Evolutionary conservation across 1,140 invertebrate species (phyloP).

Genomic region (Bradysia coprophila): DNA sequence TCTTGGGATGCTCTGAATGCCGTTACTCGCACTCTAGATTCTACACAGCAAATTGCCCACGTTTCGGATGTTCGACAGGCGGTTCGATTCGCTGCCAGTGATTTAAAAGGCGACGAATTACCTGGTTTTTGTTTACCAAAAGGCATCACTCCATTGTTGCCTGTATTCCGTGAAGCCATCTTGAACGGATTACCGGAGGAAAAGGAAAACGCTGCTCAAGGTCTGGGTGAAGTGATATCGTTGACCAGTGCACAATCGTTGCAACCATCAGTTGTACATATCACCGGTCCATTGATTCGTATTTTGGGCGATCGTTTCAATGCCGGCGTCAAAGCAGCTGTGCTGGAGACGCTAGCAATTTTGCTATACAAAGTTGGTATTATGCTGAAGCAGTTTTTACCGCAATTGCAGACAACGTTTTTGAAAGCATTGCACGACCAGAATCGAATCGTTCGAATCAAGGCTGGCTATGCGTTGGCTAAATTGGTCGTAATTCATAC

Average conservation of each 20-base stretch:
- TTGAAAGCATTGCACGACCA: conserved; percentile 82
- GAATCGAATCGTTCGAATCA: conserved; percentile 69
- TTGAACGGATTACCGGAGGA: conserved; percentile 84
- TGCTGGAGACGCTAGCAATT: conserved; percentile 82
- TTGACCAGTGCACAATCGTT: conserved; percentile 69
- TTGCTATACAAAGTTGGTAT: conserved; percentile 81
- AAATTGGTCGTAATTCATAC: conserved; percentile 83
- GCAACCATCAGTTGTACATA: conserved; percentile 88
- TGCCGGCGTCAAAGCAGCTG: conserved; percentile 84
- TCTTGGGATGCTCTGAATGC: conserved; percentile 81
- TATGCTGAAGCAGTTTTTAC: conserved; percentile 92
- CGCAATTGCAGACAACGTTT: conserved; percentile 96
- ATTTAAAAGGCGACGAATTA: conserved; percentile 62
- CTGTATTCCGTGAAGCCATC: conserved; percentile 90
- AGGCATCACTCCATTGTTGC: conserved; percentile 83
- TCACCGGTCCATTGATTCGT: conserved; percentile 92
- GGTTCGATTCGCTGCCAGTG: conserved; percentile 71
- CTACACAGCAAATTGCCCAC: conserved; percentile 62
- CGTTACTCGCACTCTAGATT: conserved; percentile 72
- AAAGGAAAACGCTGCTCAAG: conserved; percentile 89
- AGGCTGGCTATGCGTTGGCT: conserved; percentile 72
- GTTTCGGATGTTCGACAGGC: conserved; percentile 82
- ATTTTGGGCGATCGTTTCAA: conserved; percentile 93
- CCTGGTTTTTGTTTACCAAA: conserved; percentile 94
- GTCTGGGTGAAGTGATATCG: conserved; percentile 80